phyloP scores from a whole-genome alignment of 2,888 invertebrate species.

The Pollenia angustigena region DNA sequence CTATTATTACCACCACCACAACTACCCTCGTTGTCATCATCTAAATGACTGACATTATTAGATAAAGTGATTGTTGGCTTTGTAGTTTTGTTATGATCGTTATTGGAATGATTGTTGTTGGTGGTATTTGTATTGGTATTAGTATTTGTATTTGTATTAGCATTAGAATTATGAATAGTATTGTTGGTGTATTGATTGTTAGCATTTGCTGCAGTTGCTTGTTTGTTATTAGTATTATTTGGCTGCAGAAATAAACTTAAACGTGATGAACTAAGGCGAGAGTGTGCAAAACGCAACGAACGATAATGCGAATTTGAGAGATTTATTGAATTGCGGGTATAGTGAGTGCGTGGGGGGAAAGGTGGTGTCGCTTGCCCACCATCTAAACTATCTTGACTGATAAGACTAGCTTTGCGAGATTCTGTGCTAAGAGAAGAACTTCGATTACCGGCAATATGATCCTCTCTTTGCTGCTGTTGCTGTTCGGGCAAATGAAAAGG shows the following conservation, averaged over 20 bases:
- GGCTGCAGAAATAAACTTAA: slow-evolving; percentile 82
- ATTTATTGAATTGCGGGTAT: slow-evolving; percentile 83
- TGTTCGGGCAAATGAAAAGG: slow-evolving; percentile 32
- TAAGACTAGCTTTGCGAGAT: slow-evolving; percentile 66
- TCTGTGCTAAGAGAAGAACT: slow-evolving; percentile 75
- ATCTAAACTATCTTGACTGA: slow-evolving; percentile 64
- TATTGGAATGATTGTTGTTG: slow-evolving; percentile 59
- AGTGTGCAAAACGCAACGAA: slow-evolving; percentile 83
- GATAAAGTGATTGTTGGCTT: slow-evolving; percentile 66
- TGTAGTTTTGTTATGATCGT: slow-evolving; percentile 54
- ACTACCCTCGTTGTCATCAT: neutral
- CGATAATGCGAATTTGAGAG: slow-evolving; percentile 83
- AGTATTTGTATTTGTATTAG: slow-evolving; percentile 55
- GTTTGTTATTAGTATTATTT: slow-evolving; percentile 59
- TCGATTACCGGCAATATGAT: slow-evolving; percentile 77
- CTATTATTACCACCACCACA: slow-evolving; percentile 42
- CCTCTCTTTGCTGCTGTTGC: slow-evolving; percentile 41
- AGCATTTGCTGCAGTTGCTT: slow-evolving; percentile 72
- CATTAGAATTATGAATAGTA: slow-evolving; percentile 57
- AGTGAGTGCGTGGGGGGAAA: slow-evolving; percentile 79
- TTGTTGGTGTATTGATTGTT: slow-evolving; percentile 76
- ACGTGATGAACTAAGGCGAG: slow-evolving; percentile 82
- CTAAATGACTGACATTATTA: slow-evolving; percentile 39
- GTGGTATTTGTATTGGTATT: slow-evolving; percentile 62
- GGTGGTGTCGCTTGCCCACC: slow-evolving; percentile 34